A percentile compares a stretch with the other conserved stretches of the same genome.
phyloP scores from a whole-genome alignment of 2,113 vertebrate species.

The Lethenteron camtschaticum region DNA sequence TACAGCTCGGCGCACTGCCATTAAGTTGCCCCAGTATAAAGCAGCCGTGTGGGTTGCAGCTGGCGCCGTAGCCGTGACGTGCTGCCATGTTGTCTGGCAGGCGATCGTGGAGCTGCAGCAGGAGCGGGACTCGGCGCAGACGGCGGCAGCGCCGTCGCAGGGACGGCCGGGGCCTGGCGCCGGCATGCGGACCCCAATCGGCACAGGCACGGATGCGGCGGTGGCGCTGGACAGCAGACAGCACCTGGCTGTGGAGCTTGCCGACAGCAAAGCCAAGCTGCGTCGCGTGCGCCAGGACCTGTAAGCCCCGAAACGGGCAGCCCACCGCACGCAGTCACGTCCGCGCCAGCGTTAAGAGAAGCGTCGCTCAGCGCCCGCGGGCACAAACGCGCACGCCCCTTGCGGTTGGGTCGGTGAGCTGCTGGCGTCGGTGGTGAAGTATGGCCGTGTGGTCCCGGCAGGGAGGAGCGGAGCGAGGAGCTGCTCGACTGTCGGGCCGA shows the following conservation, averaged over 20 bases:
- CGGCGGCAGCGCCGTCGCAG: neutral
- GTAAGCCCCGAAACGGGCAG: conserved; percentile 26
- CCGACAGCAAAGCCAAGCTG: conserved; percentile 44
- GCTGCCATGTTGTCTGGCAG: conserved; percentile 17
- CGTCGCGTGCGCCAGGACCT: conserved; percentile 48
- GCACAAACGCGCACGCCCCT: neutral
- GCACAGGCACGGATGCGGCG: no score
- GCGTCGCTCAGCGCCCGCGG: no score
- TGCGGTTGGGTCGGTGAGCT: neutral
- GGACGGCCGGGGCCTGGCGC: conserved; percentile 10
- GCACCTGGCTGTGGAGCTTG: conserved; percentile 42
- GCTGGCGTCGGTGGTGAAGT: rapidly evolving
- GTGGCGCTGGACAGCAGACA: conserved; percentile 14
- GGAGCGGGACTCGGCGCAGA: conserved; percentile 22
- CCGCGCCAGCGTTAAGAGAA: neutral
- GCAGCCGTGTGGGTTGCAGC: neutral
- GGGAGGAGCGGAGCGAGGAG: conserved; percentile 52
- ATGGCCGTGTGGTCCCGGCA: conserved; percentile 14
- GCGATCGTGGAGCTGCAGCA: conserved; percentile 32
- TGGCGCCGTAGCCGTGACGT: neutral
- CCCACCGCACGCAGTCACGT: neutral
- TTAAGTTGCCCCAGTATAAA: neutral
- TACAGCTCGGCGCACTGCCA: neutral
- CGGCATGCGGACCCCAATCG: conserved; percentile 6
- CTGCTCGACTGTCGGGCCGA: conserved; percentile 49